phyloP scores from a whole-genome alignment of 2,113 vertebrate genomes.

The Petrocephalus zakoni region DNA sequence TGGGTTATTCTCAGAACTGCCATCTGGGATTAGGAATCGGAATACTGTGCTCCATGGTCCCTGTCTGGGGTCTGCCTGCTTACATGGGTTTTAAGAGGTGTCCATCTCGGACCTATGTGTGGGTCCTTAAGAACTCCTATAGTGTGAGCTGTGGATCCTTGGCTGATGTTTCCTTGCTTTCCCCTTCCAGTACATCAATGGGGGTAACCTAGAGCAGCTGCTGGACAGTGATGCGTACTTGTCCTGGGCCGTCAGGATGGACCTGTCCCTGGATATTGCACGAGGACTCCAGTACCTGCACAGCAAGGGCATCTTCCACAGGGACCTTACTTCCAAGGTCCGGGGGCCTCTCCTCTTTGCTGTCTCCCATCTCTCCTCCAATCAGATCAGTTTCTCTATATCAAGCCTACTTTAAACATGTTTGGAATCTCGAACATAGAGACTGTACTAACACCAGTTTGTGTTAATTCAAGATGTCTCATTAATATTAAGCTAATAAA shows the following conservation, averaged over 20 bases:
- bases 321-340: conserved; percentile 92
- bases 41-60: not conserved
- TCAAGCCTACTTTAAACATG: not conserved
- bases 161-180: conserved; percentile 4
- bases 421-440: not conserved
- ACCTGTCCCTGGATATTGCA: conserved; percentile 81
- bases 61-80: not conserved
- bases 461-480: no score
- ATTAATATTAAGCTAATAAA: not conserved
- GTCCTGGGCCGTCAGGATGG: conserved; percentile 74
- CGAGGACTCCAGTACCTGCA: conserved; percentile 83
- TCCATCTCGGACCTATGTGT: not conserved
- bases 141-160: conserved; percentile 33
- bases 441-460: no score
- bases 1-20: not conserved
- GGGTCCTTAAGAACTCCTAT: conserved; percentile 27
- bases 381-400: no score
- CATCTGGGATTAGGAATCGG: not conserved
- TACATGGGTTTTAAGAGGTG: conserved; percentile 22
- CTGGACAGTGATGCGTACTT: conserved; percentile 78
- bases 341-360: not conserved
- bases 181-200: conserved; percentile 80
- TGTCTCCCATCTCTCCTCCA: not conserved
- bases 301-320: conserved; percentile 88
- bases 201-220: conserved; percentile 91